These are phyloP conservation scores for Lycocerus yunnanus DNA, from an alignment of 2,888 invertebrate species.

Conservation along the genomic window DNA sequence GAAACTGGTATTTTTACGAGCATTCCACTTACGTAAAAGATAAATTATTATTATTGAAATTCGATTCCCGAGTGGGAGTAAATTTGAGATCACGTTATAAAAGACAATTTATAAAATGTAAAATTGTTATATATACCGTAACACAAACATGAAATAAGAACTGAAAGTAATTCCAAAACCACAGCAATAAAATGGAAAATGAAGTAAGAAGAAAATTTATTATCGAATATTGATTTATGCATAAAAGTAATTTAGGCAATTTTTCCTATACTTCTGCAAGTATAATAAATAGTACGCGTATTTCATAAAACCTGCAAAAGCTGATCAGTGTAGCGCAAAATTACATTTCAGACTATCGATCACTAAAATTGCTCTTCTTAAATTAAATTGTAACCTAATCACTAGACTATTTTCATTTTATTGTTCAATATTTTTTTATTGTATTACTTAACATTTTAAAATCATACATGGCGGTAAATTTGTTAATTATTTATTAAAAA, in stretches of 20 bases:
- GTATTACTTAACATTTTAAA: background rate
- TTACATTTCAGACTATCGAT: constrained; percentile 25
- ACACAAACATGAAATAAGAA: background rate
- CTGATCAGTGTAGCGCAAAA: constrained; percentile 23
- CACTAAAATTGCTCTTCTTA: constrained; percentile 14
- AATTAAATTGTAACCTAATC: constrained; percentile 18
- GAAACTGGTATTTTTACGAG: background rate
- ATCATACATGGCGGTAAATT: background rate
- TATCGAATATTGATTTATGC: background rate
- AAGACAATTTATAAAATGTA: background rate
- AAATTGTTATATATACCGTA: background rate
- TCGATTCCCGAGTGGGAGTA: background rate
- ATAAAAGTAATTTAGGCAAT: background rate
- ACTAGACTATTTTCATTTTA: constrained; percentile 1
- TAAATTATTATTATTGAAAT: background rate
- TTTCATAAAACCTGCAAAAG: constrained; percentile 7
- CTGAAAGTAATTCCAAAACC: background rate
- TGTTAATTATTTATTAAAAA: background rate
- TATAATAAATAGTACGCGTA: constrained; percentile 1
- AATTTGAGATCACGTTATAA: background rate
- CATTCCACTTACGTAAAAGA: too few species aligned
- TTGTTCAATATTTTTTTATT: background rate
- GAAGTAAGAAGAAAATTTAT: background rate
- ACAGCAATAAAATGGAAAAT: background rate
- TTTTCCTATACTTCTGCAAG: background rate